Evolutionary conservation across 2,888 invertebrate species (phyloP).

Genomic region (Eupithecia centaureata): DNA sequence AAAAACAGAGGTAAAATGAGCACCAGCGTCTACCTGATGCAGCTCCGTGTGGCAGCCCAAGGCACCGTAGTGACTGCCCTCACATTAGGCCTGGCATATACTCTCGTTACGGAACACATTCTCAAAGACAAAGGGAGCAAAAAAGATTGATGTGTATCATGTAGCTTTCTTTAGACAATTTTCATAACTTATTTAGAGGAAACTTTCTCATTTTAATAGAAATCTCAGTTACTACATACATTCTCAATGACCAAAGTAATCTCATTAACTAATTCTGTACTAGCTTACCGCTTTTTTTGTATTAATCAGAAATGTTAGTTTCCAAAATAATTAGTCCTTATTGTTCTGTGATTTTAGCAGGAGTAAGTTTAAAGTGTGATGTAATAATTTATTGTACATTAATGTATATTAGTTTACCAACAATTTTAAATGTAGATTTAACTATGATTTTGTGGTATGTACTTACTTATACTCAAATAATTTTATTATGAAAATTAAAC

Average conservation of each 20-base stretch:
- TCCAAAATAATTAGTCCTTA: conserved; percentile 43
- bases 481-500: background rate
- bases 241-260: conserved; percentile 22
- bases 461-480: conserved; percentile 15
- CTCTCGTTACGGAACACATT: conserved; percentile 84
- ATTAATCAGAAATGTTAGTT: conserved; percentile 36
- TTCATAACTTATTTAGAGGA: background rate
- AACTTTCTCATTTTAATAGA: conserved; percentile 10
- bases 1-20: conserved; percentile 90
- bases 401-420: conserved; percentile 10
- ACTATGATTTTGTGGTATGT: conserved; percentile 20
- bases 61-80: conserved; percentile 91
- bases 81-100: conserved; percentile 88
- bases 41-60: conserved; percentile 93
- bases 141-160: conserved; percentile 54
- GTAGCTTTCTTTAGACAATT: background rate
- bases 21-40: conserved; percentile 92
- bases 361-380: conserved; percentile 43
- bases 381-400: conserved; percentile 43
- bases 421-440: conserved; percentile 26
- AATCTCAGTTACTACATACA: conserved; percentile 41
- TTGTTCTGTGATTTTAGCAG: conserved; percentile 64
- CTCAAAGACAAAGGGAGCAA: conserved; percentile 68
- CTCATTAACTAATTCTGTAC: conserved; percentile 17
- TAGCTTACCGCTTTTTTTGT: background rate